Percentiles rank a stretch among this genome's conserved stretches.
Conservation (phyloP, 2,888 invertebrate species). For the Thereva nobilitata region DNA sequence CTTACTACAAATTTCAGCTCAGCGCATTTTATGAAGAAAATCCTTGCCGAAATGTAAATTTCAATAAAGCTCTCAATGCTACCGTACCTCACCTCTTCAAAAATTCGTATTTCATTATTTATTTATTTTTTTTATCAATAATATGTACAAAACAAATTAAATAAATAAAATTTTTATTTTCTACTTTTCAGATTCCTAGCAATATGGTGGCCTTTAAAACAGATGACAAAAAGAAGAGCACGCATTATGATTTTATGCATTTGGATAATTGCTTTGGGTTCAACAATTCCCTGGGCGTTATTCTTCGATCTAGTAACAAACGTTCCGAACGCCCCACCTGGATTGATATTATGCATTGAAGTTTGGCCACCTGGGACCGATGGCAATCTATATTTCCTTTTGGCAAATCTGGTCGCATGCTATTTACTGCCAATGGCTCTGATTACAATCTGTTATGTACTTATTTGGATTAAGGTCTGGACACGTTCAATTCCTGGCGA, state of each 20-base stretch:
- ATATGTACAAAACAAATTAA: too few relatives aligned
- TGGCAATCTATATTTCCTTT: conserved; percentile 82
- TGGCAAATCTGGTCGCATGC: conserved; percentile 86
- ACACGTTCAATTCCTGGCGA: conserved; percentile 87
- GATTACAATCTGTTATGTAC: conserved; percentile 87
- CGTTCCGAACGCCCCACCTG: conserved; percentile 67
- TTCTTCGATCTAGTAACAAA: conserved; percentile 75
- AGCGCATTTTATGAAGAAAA: too few relatives aligned
- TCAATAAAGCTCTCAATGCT: too few relatives aligned
- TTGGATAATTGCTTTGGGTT: conserved; percentile 83
- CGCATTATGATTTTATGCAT: conserved; percentile 86
- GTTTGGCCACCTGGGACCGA: conserved; percentile 84
- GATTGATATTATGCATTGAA: conserved; percentile 77
- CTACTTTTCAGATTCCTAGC: conserved; percentile 83
- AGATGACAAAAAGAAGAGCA: conserved; percentile 86
- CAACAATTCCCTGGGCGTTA: conserved; percentile 88
- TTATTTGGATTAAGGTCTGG: conserved; percentile 91
- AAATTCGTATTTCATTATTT: too few relatives aligned
- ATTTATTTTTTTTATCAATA: not conserved
- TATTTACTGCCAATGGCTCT: conserved; percentile 89
- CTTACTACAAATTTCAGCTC: too few relatives aligned
- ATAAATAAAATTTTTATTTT: conserved; percentile 11
- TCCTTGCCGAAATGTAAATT: too few relatives aligned
- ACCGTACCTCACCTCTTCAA: too few relatives aligned
- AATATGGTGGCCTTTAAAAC: conserved; percentile 93